Base-by-base conservation (phyloP, 1,140 invertebrate species). In the Apocrypta bakeri region DNA sequence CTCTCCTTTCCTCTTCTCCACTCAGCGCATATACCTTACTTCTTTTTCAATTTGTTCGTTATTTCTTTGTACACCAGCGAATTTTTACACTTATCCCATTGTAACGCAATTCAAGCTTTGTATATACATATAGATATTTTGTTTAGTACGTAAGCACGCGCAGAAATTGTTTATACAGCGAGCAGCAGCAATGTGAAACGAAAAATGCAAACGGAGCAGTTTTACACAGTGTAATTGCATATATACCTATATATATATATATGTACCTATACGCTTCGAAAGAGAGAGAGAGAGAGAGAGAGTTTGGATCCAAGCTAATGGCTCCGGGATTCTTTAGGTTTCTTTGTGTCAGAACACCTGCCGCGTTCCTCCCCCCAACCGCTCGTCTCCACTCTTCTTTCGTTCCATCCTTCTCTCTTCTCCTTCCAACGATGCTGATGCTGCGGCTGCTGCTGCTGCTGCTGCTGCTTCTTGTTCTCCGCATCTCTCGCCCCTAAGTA, bases 281-380 rank as follows among this genome's bases (percentile, higher is more conserved):
- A 56, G 48, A 56, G 48, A 56, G 48, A 56, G 48, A 48, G 42
- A 48, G 42, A 48, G 42, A 48, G 42, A 48, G 79, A 80, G 63
- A 79, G 42, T 72, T 80, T 63, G 48, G 33, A 73, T 78, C 75
- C 63, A 64, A 72, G 82, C 84, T 83, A 85, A 86, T 87, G 83
- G 84, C 85, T 81, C 76, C 83, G 74, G 64, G 85, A 89, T 88
- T 89, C 86, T 88, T 88, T 88, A 79, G 84, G 84, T 88, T 88
- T 88, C 87, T 89, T 89, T 89, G 87, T 89, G 84, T 86, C 80
- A 73, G 87, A 89, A 89, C 87, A 89, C 87, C 88, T 89, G 88
- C 86, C 84, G 82, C 85, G 83, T 87, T 85, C 87, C 85, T 86
- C 85, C 72, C 77, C 78, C 75, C 81, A 75, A 79, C 79, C 61